Evolutionary conservation across 2,113 vertebrate genomes (phyloP), one percentile per base, ranked within the genome.

Genomic region (Myotis brandtii): DNA sequence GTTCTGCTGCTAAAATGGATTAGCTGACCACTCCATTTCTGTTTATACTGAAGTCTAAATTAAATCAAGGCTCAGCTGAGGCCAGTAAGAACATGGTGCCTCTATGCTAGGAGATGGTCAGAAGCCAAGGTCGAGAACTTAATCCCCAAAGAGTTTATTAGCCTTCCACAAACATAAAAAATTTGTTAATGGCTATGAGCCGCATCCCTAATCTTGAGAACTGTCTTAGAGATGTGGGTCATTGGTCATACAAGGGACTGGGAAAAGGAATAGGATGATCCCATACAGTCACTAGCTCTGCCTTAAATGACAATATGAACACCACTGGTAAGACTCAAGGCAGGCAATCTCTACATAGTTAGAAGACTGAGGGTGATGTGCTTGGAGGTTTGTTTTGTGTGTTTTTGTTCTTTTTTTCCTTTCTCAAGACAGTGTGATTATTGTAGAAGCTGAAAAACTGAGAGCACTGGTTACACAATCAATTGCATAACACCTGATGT

Each of bases 41-140:
- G 48, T 93, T 92, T 81, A 86, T 73, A 89, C 4, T 17, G 9
- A 89, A 80, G 20, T 92, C 43, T 90, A 95, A 70, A 91, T 16
- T 62, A 52, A 92, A 54, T 92, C 40, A 83, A 93, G 52, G 14
- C 56, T 93, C 92, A 87, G 73, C 59, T 72, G 23, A 52, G 62
- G 20, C 48, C 59, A 82, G 10, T 34, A 79, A 93, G 62, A 86
- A 95, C 82, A 43, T 62, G 9, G 12, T 73, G 43, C 6, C 23
- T 90, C 80, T 82, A 18, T 62, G 4, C 48, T 86, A 92, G 52
- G 23, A 94, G 52, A 12, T 96, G 67, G 69, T 82, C 54, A 97
- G 81, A 85, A 95, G 72, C 77, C 90, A 92, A 59, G 77, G 54
- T 89, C 77, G 93, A 94, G 81, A 91, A 81, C 66, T 90, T 56